Percentiles rank a stretch among this genome's conserved stretches.
Conservation (phyloP, 2,888 invertebrate species). For the Scelioninae gen. 2 region DNA sequence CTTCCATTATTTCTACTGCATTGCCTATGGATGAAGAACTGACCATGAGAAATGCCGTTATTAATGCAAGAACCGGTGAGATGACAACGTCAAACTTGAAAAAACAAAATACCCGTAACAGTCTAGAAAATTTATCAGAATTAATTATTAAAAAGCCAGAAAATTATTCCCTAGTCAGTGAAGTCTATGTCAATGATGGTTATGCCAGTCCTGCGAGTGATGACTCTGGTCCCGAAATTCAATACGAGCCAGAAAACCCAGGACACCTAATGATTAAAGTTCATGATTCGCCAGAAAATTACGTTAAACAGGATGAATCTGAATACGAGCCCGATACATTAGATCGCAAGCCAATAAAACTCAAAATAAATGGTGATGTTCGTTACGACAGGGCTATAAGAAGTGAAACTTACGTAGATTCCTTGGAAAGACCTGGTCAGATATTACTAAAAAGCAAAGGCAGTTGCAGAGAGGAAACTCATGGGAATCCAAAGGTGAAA, state of each 20-base stretch:
- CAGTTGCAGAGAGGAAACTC: constrained; percentile 80
- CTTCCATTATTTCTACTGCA: constrained; percentile 79
- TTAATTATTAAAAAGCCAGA: constrained; percentile 75
- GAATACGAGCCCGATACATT: constrained; percentile 91
- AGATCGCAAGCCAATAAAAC: constrained; percentile 84
- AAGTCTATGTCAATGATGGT: constrained; percentile 87
- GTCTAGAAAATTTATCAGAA: constrained; percentile 74
- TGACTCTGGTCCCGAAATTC: constrained; percentile 77
- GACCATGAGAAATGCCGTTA: constrained; percentile 86
- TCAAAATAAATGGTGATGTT: constrained; percentile 73
- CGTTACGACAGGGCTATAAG: constrained; percentile 72
- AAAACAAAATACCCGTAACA: constrained; percentile 50
- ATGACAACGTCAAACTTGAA: constrained; percentile 76
- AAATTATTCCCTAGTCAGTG: constrained; percentile 84
- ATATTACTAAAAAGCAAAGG: constrained; percentile 83
- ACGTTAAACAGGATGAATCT: constrained; percentile 85
- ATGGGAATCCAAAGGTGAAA: constrained; percentile 72
- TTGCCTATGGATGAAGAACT: constrained; percentile 88
- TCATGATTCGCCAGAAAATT: constrained; percentile 87
- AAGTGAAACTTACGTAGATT: constrained; percentile 77
- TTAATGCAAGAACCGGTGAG: constrained; percentile 80
- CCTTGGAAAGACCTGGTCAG: constrained; percentile 77
- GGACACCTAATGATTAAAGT: constrained; percentile 91
- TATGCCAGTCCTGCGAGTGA: constrained; percentile 78
- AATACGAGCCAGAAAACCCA: constrained; percentile 81